Conservation (phyloP, 1,140 invertebrate genomes). For the Drosophila neocordata region DNA sequence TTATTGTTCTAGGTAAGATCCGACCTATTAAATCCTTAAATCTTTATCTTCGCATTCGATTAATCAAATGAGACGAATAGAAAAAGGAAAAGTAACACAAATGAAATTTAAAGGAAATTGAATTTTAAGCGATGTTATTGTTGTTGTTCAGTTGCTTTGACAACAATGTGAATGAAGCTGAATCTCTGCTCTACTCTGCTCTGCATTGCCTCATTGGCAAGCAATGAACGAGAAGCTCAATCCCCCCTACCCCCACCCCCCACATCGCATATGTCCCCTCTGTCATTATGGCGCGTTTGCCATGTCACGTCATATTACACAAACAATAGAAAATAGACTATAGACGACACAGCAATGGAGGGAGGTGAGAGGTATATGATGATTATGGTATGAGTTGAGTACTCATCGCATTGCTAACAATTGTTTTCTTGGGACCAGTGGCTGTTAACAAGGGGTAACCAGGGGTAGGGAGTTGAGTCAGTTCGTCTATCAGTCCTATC, state of each 20-base stretch:
- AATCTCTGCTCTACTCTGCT: slow-evolving; percentile 23
- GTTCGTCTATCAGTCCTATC: no score
- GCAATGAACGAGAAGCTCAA: slow-evolving; percentile 34
- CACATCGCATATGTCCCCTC: slow-evolving; percentile 15
- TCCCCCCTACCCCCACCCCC: slow-evolving; percentile 13
- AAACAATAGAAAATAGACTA: slow-evolving; percentile 58
- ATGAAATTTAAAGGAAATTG: slow-evolving; percentile 53
- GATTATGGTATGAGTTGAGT: slow-evolving; percentile 31
- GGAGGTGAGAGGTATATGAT: slow-evolving; percentile 5
- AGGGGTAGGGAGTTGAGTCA: slow-evolving; percentile 39
- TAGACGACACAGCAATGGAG: neutral
- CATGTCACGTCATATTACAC: slow-evolving; percentile 74
- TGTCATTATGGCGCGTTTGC: slow-evolving; percentile 40
- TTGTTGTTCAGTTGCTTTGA: slow-evolving; percentile 46
- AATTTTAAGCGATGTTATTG: slow-evolving; percentile 62
- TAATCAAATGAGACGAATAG: slow-evolving; percentile 38
- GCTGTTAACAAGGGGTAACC: neutral
- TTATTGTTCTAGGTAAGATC: slow-evolving; percentile 12
- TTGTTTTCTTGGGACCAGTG: no score
- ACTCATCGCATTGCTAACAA: slow-evolving; percentile 48
- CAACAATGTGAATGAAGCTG: slow-evolving; percentile 40
- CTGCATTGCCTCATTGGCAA: slow-evolving; percentile 41
- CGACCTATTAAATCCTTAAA: slow-evolving; percentile 7
- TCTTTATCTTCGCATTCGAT: slow-evolving; percentile 34
- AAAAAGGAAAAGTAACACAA: neutral